Conservation (phyloP, 1,140 invertebrate species). For the Marisa cornuarietis region DNA sequence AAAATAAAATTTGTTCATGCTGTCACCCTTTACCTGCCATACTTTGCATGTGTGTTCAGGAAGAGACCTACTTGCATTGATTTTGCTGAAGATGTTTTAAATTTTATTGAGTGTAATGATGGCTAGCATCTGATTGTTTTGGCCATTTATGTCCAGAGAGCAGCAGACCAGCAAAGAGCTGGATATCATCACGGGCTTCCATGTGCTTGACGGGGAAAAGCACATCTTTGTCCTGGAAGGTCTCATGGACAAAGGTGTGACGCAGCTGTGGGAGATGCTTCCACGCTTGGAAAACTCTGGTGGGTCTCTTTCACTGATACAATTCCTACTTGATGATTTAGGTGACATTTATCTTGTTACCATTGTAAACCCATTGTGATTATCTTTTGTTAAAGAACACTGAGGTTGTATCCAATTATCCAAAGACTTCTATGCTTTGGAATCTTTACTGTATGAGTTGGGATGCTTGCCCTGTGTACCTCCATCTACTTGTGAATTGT, state of each 20-base stretch:
- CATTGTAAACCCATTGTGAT: too few relatives aligned
- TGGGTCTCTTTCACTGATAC: constrained; percentile 5
- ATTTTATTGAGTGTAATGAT: neutral
- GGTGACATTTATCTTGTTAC: too few relatives aligned
- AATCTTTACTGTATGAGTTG: too few relatives aligned
- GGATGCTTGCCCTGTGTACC: too few relatives aligned
- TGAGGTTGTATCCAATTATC: too few relatives aligned
- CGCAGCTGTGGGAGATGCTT: constrained; percentile 51
- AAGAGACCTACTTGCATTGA: neutral
- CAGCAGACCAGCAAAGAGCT: constrained; percentile 57
- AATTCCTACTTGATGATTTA: too few relatives aligned
- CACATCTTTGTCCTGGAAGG: constrained; percentile 66
- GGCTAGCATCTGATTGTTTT: neutral
- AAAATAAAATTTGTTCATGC: neutral
- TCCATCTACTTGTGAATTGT: too few relatives aligned
- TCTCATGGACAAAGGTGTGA: constrained; percentile 52
- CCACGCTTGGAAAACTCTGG: constrained; percentile 51
- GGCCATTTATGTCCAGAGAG: constrained; percentile 44
- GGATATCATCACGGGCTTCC: constrained; percentile 65
- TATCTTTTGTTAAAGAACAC: too few relatives aligned
- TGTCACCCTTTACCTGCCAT: neutral
- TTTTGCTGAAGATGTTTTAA: neutral
- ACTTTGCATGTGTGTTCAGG: neutral
- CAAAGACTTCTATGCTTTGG: too few relatives aligned
- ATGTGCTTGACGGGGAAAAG: constrained; percentile 60